A percentile compares a stretch with the other conserved stretches of the same genome.
Conservation (phyloP, 2,888 invertebrate genomes). For the Amphipoea oculea region DNA sequence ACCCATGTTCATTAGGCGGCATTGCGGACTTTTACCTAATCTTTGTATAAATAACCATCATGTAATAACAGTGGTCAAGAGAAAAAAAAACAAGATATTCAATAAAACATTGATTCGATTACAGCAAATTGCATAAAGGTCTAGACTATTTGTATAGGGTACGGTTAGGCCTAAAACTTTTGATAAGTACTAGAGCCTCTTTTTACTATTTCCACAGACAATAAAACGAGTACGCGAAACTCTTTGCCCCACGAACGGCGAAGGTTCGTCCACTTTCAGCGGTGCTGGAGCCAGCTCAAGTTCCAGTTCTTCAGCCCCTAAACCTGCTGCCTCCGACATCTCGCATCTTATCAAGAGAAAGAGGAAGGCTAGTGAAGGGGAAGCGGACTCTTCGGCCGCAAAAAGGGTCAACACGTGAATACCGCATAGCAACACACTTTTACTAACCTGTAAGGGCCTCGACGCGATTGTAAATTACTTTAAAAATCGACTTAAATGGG, state of each 20-base stretch:
- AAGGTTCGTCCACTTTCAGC: constrained; percentile 66
- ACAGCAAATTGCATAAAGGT: neutral
- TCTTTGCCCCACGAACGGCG: constrained; percentile 79
- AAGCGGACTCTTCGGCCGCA: constrained; percentile 89
- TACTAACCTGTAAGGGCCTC: constrained; percentile 52
- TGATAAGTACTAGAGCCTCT: constrained; percentile 23
- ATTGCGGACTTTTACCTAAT: neutral
- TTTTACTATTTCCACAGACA: constrained; percentile 74
- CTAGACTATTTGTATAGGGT: neutral
- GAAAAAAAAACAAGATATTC: neutral
- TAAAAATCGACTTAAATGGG: constrained; percentile 13
- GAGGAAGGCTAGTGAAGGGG: constrained; percentile 92
- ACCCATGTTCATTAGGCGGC: neutral
- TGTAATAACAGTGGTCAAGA: neutral
- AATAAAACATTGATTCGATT: neutral
- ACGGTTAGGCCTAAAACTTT: neutral
- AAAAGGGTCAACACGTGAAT: constrained; percentile 90
- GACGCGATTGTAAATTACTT: constrained; percentile 46
- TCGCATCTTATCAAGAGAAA: constrained; percentile 95
- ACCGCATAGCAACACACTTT: constrained; percentile 19
- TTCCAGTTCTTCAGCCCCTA: constrained; percentile 81
- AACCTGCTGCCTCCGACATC: constrained; percentile 93
- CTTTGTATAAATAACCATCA: neutral
- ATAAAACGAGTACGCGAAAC: constrained; percentile 84
- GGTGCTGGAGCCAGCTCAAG: constrained; percentile 72